phyloP scores from a whole-genome alignment of 1,140 invertebrate species.

The Zaprionus nigranus region DNA sequence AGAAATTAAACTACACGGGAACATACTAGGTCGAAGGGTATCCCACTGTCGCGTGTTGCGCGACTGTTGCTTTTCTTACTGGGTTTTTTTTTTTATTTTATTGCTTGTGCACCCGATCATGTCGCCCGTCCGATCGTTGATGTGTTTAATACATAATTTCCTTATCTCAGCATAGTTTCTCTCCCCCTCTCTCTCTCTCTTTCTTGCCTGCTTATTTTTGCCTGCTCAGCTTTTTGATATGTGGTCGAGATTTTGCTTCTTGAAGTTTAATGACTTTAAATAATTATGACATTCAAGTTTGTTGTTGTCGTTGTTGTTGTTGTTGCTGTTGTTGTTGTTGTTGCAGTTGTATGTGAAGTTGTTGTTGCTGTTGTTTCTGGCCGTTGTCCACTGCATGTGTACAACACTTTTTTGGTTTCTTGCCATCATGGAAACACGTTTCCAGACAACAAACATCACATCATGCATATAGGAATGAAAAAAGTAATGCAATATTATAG shows the following conservation, averaged over 20 bases:
- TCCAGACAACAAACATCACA: constrained; percentile 24
- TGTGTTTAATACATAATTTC: constrained; percentile 81
- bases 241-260: constrained; percentile 71
- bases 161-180: constrained; percentile 60
- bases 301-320: constrained; percentile 14
- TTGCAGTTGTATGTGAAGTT: constrained; percentile 10
- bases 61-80: no score
- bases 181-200: not conserved
- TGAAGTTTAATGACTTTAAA: constrained; percentile 78
- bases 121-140: constrained; percentile 68
- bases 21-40: no score
- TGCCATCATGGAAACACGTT: constrained; percentile 51
- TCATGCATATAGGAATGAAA: constrained; percentile 29
- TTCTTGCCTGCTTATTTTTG: constrained; percentile 10
- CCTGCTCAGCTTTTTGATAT: constrained; percentile 51
- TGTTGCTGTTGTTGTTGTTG: not conserved
- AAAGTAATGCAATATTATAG: constrained; percentile 47
- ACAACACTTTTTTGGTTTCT: constrained; percentile 38
- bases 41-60: no score
- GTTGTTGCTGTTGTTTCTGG: constrained; percentile 22
- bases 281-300: constrained; percentile 78
- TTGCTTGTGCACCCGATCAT: constrained; percentile 36
- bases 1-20: no score
- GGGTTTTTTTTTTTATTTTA: not conserved
- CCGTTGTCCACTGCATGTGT: constrained; percentile 27